Base-by-base conservation (phyloP, 2,888 invertebrate genomes). In the Sympetrum striolatum region DNA sequence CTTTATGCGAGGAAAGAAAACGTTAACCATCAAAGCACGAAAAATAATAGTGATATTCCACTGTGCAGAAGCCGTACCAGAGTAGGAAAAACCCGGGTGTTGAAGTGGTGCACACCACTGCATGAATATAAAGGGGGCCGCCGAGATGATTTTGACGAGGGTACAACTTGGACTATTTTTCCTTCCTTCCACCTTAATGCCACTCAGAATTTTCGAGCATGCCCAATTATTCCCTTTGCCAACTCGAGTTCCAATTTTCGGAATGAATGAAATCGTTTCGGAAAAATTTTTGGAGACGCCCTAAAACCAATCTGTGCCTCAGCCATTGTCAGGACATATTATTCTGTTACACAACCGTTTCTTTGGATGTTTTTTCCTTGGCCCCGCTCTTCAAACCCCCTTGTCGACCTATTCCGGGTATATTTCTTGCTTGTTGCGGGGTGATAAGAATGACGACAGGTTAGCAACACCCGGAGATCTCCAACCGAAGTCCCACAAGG, bases 41-140 rank as follows among this genome's bases (percentile, higher is more conserved):
- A 35, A n/a, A 35, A 86, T 37, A 60, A 60, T 37, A 60, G 60
- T 31, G 86, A 60, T 60, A 60, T 22, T 37, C 35, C 10, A 35
- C 35, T 58, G 22, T 53, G 37, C 37, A 58, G 60, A 37, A 37
- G 60, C 58, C 60, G 86, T 37, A 86, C 60, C 86, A 60, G 86
- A 60, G 86, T 15, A 60, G 18, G 86, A 4, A 60, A 14, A 60
- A 60, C 22, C 86, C 25, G 86, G 86, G 60, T 86, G 86, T 31
- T 86, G 60, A 64, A 86, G 37, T 86, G 86, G 86, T 86, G 86
- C 86, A 86, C 86, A 64, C 86, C 86, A 64, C 4, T 86, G 86
- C 86, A 86, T 86, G 4, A 37, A 37, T 37, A 86, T 86, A 86
- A 86, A 86, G 64, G 86, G 37, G 60, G 60, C 86, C 86, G 58